Evolutionary conservation across 2,113 vertebrate genomes (phyloP).

Genomic region (Arvicanthis niloticus): DNA sequence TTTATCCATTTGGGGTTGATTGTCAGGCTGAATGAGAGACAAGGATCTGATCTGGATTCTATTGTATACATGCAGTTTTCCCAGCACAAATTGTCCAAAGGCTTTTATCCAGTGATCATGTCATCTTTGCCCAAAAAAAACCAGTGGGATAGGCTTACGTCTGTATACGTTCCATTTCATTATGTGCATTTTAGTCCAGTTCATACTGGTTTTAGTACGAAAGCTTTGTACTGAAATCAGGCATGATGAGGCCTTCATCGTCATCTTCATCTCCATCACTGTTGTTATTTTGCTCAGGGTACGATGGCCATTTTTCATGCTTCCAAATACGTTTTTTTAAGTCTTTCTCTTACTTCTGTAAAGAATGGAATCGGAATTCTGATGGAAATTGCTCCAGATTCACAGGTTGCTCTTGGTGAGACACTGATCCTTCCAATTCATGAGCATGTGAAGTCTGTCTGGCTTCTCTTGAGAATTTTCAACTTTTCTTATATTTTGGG

Average conservation of each 20-base stretch:
- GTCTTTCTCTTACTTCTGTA: not conserved
- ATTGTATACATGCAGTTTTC: not conserved
- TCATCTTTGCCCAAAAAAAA: not conserved
- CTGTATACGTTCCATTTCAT: not conserved
- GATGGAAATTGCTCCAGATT: not conserved
- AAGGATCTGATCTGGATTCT: no score
- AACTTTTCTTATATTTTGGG: not conserved
- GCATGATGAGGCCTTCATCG: not conserved
- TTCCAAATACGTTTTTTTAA: not conserved
- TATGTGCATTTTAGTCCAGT: not conserved
- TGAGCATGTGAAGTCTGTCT: not conserved
- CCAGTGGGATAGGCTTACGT: not conserved
- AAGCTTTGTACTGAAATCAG: not conserved
- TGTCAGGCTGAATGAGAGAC: no score
- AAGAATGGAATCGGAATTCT: not conserved
- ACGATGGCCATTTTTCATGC: not conserved
- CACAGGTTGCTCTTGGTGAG: not conserved
- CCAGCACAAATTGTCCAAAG: not conserved
- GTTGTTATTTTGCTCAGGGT: not conserved
- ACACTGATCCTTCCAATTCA: not conserved
- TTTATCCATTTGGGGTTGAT: not conserved
- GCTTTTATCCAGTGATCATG: no score
- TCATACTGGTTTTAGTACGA: not conserved
- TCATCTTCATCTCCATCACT: not conserved
- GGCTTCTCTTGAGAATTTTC: not conserved